phyloP scores from a whole-genome alignment of 2,797 vertebrate species.

The Aldrovandia affinis region DNA sequence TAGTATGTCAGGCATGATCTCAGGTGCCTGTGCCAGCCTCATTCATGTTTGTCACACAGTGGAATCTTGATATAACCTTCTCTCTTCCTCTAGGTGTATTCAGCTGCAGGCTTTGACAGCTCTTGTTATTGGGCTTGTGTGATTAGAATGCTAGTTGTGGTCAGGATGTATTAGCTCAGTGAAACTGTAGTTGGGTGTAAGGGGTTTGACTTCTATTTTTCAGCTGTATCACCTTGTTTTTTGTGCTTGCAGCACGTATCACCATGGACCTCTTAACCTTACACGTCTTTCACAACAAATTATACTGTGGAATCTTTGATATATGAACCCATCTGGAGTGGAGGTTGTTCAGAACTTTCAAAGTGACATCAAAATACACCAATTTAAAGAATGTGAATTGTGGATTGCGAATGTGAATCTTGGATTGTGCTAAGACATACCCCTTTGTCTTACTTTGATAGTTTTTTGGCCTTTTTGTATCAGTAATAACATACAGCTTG shows the following conservation, averaged over 20 bases:
- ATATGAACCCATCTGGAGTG: too few species aligned
- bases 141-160: neutral
- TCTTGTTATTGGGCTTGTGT: neutral
- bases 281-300: too few species aligned
- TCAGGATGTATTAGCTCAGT: neutral
- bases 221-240: neutral
- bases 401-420: too few species aligned
- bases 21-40: neutral
- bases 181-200: neutral
- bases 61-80: neutral
- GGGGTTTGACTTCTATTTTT: neutral
- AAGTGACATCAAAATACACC: too few species aligned
- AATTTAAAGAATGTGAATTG: too few species aligned
- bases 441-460: too few species aligned
- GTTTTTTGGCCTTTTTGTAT: too few species aligned
- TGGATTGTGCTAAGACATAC: too few species aligned
- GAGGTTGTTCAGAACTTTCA: too few species aligned
- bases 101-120: neutral
- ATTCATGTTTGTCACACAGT: slow-evolving; percentile 17
- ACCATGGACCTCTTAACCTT: neutral
- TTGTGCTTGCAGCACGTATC: neutral
- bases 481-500: too few species aligned
- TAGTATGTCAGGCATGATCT: neutral
- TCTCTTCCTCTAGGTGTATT: neutral
- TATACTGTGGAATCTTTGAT: too few species aligned